These are phyloP conservation scores for Balearica regulorum DNA, from an alignment of 2,797 vertebrate genomes.

Conservation along the genomic window DNA sequence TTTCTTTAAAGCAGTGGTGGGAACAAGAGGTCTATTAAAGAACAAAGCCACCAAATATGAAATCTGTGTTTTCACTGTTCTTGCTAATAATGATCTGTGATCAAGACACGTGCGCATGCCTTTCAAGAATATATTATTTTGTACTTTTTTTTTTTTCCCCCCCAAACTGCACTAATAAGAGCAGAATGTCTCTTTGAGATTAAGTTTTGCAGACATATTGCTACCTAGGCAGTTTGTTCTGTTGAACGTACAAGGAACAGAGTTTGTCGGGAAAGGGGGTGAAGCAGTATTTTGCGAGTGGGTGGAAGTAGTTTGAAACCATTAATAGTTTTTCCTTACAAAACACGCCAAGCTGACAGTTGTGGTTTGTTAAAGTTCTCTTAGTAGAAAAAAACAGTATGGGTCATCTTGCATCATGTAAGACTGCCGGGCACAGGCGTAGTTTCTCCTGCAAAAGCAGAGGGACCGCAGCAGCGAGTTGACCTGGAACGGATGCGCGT, in stretches of 20 bases:
- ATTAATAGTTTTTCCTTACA: background rate
- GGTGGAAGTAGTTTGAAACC: background rate
- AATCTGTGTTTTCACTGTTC: slow-evolving; percentile 60
- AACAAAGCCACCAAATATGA: slow-evolving; percentile 63
- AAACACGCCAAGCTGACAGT: background rate
- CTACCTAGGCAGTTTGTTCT: background rate
- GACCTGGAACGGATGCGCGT: fast-evolving
- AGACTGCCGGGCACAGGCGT: fast-evolving
- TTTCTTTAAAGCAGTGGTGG: slow-evolving; percentile 65
- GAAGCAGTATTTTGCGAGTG: background rate
- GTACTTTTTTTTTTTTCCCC: slow-evolving; percentile 3
- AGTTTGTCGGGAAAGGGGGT: background rate
- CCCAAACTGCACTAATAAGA: slow-evolving; percentile 1
- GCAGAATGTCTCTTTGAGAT: slow-evolving; percentile 20
- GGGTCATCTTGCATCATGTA: background rate
- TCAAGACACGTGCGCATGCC: slow-evolving; percentile 52
- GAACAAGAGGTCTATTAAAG: slow-evolving; percentile 71
- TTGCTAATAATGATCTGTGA: slow-evolving; percentile 66
- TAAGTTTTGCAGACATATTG: background rate
- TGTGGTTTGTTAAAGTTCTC: background rate
- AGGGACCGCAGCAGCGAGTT: background rate
- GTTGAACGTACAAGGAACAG: background rate
- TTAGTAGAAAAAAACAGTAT: background rate
- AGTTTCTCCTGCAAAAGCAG: background rate
- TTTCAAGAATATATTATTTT: slow-evolving; percentile 68